These are phyloP conservation scores for Ptychoptera albimana DNA, from an alignment of 2,888 invertebrate species.

Conservation along the genomic window DNA sequence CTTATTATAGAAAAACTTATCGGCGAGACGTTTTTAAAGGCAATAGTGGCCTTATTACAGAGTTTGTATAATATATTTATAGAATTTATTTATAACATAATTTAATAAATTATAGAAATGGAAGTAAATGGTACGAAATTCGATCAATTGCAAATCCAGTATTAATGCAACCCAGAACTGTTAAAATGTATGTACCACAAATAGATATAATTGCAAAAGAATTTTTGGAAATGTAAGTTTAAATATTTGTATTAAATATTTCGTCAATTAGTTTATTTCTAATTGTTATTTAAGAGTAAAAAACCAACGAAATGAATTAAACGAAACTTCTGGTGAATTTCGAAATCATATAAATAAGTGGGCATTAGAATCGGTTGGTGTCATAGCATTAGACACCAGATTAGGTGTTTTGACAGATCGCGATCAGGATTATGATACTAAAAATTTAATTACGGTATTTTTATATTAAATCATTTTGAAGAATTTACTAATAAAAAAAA, in stretches of 20 bases:
- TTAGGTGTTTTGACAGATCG: conserved; percentile 17
- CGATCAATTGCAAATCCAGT: conserved; percentile 49
- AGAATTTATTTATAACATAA: background rate
- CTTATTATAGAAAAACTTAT: conserved; percentile 23
- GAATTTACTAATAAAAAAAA: too few relatives aligned
- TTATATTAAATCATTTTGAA: too few relatives aligned
- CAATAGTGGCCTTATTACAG: conserved; percentile 13
- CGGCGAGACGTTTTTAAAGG: conserved; percentile 18
- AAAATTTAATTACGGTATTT: too few relatives aligned
- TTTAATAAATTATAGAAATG: conserved; percentile 33
- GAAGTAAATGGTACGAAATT: conserved; percentile 47
- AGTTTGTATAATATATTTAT: conserved; percentile 10
- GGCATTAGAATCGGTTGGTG: conserved; percentile 38
- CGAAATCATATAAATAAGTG: conserved; percentile 35
- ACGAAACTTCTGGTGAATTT: conserved; percentile 31
- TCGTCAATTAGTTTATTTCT: background rate
- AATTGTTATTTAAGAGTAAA: conserved; percentile 21
- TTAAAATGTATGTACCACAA: conserved; percentile 34
- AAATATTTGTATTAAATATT: background rate
- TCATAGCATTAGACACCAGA: conserved; percentile 28
- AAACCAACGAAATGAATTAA: conserved; percentile 15
- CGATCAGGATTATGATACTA: conserved; percentile 5
- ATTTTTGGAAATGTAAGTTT: conserved; percentile 20
- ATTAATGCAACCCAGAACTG: conserved; percentile 43
- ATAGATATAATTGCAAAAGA: conserved; percentile 34